These are phyloP conservation scores for Babyrousa celebensis DNA, from an alignment of 2,797 vertebrate species.

Conservation along the genomic window DNA sequence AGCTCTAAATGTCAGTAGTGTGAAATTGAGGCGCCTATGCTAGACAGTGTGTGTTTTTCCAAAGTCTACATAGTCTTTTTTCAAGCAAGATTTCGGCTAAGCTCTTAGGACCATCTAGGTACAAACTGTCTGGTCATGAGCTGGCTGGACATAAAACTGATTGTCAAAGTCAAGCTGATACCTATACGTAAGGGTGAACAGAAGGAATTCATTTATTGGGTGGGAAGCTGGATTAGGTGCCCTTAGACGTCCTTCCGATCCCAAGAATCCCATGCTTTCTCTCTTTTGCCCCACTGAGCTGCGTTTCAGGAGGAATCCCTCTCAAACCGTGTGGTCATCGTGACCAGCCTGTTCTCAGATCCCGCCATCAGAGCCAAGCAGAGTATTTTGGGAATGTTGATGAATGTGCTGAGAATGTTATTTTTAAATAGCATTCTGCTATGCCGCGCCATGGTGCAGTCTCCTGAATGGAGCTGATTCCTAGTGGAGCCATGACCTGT, in stretches of 20 bases:
- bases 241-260: background rate
- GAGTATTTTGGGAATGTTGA: conserved; percentile 80
- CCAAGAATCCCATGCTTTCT: background rate
- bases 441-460: conserved; percentile 39
- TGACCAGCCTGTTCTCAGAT: conserved; percentile 71
- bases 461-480: conserved; percentile 68
- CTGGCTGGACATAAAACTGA: conserved; percentile 15
- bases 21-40: background rate
- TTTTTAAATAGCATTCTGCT: conserved; percentile 79
- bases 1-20: background rate
- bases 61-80: conserved; percentile 19
- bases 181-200: background rate
- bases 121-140: conserved; percentile 27
- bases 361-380: conserved; percentile 57
- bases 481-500: conserved; percentile 51
- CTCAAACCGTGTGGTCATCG: conserved; percentile 44
- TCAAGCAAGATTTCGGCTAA: conserved; percentile 58
- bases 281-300: background rate
- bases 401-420: conserved; percentile 79
- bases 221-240: background rate
- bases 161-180: background rate
- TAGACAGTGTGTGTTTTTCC: conserved; percentile 46
- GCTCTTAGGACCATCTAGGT: background rate
- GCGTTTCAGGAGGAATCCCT: conserved; percentile 26
- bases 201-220: background rate